Evolutionary conservation across 2,113 vertebrate species (phyloP), one percentile per base, ranked within the genome.

Genomic region (Toxostoma redivivum): DNA sequence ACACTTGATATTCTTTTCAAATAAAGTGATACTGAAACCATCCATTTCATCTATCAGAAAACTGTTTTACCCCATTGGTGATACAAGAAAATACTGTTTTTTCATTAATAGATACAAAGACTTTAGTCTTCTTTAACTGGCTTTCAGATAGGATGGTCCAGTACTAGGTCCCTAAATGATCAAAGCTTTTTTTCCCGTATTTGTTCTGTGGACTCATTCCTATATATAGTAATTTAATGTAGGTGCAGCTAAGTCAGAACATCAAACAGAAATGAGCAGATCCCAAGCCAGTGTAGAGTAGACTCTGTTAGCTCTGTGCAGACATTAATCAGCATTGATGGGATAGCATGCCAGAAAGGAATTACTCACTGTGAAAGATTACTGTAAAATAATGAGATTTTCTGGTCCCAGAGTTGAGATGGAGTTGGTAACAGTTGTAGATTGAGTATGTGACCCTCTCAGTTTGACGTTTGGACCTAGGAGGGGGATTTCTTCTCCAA

Each of bases 301-400:
- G 72, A 30, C n/a, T 82, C 72, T 66, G 21, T 74, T 92, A 66
- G 33, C 50, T 92, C 84, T 62, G 61, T 69, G 62, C 13, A 5
- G 86, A 54, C 70, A 74, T 95, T 90, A 87, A 88, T 94, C 88
- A 92, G 61, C 81, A 53, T 13, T 88, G 89, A 86, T 92, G 72
- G 85, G 61, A 45, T 81, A 74, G 69, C n/a, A 95, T 90, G 82
- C 76, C 85, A 93, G 81, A 62, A 28, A 58, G 65, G 42, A 93
- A 90, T 81, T 88, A 66, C 74, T 91, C 51, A 44, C 6, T 88
- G 67, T 86, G 88, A 93, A 93, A 90, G 60, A 88, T 90, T 83
- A 58, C 62, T 86, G 79, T 76, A 83, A 85, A 88, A 82, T 80
- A 76, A 71, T 94, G 87, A 90, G 50, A 65, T 90, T 80, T 95